Conservation (phyloP, 2,113 vertebrate genomes). For the Prinia subflava region DNA sequence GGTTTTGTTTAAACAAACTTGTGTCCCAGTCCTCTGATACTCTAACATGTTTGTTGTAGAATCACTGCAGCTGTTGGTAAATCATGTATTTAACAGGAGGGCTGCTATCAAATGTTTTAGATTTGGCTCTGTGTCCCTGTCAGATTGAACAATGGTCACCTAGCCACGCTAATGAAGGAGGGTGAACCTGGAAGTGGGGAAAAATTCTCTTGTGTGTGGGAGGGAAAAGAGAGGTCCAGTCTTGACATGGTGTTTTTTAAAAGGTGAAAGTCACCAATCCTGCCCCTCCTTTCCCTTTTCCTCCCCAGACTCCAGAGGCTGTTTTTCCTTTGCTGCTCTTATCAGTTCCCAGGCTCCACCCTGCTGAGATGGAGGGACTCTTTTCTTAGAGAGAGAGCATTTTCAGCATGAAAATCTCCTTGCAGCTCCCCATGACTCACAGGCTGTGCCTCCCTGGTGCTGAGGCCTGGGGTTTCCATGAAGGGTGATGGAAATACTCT, state of each 20-base stretch:
- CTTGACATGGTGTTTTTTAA: background rate
- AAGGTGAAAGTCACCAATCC: background rate
- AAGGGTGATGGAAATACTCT: background rate
- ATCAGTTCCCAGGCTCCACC: slow-evolving; percentile 27
- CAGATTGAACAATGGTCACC: background rate
- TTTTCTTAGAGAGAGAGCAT: background rate
- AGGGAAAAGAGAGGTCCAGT: background rate
- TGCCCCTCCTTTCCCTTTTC: slow-evolving; percentile 35
- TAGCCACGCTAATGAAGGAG: background rate
- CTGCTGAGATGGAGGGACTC: background rate
- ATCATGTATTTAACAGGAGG: background rate
- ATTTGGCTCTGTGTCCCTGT: background rate
- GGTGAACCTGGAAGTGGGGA: rapidly evolving
- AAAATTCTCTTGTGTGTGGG: background rate
- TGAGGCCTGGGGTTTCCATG: background rate
- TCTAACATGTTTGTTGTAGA: background rate
- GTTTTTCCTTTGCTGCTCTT: background rate
- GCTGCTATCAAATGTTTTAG: background rate
- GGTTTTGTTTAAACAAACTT: slow-evolving; percentile 23
- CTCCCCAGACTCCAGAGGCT: background rate
- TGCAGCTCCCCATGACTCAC: background rate
- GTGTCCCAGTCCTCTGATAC: background rate
- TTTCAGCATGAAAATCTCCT: background rate
- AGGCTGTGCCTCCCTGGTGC: background rate
- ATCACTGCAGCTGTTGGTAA: background rate